phyloP scores from a whole-genome alignment of 1,140 invertebrate genomes.

The Tetragonula clypearis region DNA sequence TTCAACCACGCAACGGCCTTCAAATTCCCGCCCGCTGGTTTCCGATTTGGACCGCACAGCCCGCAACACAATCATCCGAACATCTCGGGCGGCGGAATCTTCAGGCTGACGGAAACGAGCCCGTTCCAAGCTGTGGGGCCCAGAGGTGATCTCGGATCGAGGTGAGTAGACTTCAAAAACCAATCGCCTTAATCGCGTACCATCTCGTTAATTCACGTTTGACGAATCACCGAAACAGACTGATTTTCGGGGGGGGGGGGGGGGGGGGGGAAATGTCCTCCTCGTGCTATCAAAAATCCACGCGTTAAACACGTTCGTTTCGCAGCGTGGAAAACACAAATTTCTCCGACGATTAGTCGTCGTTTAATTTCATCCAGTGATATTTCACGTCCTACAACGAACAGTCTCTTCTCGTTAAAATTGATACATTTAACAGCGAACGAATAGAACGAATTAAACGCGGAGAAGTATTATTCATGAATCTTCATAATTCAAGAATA shows the following conservation, averaged over 20 bases:
- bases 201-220: neutral
- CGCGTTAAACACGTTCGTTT: no score
- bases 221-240: neutral
- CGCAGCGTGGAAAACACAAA: no score
- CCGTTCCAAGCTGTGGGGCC: conserved; percentile 81
- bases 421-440: no score
- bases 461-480: no score
- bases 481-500: neutral
- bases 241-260: no score
- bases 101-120: conserved; percentile 80
- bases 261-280: no score
- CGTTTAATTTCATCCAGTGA: no score
- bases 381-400: no score
- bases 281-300: neutral
- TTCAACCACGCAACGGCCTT: conserved; percentile 78
- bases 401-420: no score
- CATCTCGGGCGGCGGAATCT: conserved; percentile 76
- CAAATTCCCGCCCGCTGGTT: conserved; percentile 77
- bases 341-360: no score
- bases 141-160: conserved; percentile 78
- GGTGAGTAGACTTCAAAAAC: conserved; percentile 64
- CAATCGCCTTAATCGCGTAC: conserved; percentile 12
- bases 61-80: conserved; percentile 79
- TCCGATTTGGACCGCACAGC: conserved; percentile 79
- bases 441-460: no score